A percentile compares a stretch with the other conserved stretches of the same genome.
These are phyloP conservation scores for Aurelia sp. DNA, from an alignment of 30 jellyfish, hydroid and myxozoan species.

Conservation along the genomic window DNA sequence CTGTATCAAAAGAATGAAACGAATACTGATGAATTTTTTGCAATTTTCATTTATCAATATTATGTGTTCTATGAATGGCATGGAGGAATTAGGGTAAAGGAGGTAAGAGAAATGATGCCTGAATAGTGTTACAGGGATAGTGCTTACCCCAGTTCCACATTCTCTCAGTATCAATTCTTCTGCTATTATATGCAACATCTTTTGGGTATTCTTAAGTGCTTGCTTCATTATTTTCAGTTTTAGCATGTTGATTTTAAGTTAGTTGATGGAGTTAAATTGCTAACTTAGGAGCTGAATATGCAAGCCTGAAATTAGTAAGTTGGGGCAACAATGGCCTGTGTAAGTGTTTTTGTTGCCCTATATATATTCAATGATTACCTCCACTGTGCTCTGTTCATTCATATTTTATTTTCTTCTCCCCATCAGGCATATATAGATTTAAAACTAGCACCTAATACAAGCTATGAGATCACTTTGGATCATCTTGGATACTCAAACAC, in stretches of 20 bases:
- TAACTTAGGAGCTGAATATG: no score
- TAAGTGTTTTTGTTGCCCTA: neutral
- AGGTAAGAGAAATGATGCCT: slow-evolving; percentile 6
- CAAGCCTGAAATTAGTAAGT: no score
- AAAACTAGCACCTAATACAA: slow-evolving; percentile 39
- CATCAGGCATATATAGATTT: slow-evolving; percentile 35
- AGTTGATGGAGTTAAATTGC: no score
- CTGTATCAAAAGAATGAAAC: slow-evolving; percentile 45
- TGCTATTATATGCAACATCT: no score
- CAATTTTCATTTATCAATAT: slow-evolving; percentile 43
- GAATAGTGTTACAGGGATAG: no score
- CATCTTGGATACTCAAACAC: slow-evolving; percentile 46
- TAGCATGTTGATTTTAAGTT: no score
- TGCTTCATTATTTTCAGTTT: no score
- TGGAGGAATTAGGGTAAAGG: slow-evolving; percentile 51
- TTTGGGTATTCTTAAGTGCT: no score
- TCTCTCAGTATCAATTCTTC: no score
- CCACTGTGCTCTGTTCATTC: neutral
- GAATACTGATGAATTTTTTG: slow-evolving; percentile 35
- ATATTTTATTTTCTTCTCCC: neutral
- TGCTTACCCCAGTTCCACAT: no score
- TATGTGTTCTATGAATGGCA: slow-evolving; percentile 68
- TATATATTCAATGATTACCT: neutral
- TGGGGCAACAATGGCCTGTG: no score
- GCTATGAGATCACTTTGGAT: slow-evolving; percentile 6